Evolutionary conservation across 2,888 invertebrate species (phyloP), one percentile per base, ranked within the genome.

Genomic region (Drosophila gaucha): DNA sequence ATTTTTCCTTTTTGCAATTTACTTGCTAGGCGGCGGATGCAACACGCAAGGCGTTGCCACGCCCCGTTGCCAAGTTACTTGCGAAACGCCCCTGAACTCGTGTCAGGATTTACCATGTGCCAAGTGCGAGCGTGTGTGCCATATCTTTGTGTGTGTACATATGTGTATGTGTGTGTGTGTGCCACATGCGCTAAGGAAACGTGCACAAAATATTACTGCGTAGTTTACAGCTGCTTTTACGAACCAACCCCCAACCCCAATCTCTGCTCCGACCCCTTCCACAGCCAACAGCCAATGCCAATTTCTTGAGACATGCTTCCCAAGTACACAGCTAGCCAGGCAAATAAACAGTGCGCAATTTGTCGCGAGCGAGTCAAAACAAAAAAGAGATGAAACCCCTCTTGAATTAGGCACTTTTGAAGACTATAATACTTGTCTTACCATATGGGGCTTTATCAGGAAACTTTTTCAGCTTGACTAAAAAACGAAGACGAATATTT

Each of bases 41-140:
- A 58, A 43, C 39, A 44, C 52, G 38, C 24, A 28, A 30, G 38
- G 52, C 22, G 30, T n/a, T 26, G 35, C 24, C 31, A 46, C 46
- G 46, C 46, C 46, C 22, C 68, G 46, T 56, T 62, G 46, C 62
- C 46, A 56, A 68, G 46, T 55, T 49, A 66, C 71, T 60, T 56
- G 41, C 24, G 54, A 54, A 76, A 65, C 65, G 84, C 71, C 80
- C 80, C 64, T 80, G 80, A 80, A 80, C 80, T 86, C 86, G 46
- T 39, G 57, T 41, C 76, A 80, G 78, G 71, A 84, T 65, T 72
- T 76, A 43, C 55, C 72, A 66, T 64, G 64, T 73, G 68, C 46
- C 65, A 49, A 47, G 33, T 36, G 44, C 8, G 31, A 31, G 60
- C 26, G 26, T 44, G 51, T 60, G 46, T 33, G 22, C 5, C 24